Evolutionary conservation across 2,797 vertebrate genomes (phyloP).

Genomic region (Molothrus aeneus): DNA sequence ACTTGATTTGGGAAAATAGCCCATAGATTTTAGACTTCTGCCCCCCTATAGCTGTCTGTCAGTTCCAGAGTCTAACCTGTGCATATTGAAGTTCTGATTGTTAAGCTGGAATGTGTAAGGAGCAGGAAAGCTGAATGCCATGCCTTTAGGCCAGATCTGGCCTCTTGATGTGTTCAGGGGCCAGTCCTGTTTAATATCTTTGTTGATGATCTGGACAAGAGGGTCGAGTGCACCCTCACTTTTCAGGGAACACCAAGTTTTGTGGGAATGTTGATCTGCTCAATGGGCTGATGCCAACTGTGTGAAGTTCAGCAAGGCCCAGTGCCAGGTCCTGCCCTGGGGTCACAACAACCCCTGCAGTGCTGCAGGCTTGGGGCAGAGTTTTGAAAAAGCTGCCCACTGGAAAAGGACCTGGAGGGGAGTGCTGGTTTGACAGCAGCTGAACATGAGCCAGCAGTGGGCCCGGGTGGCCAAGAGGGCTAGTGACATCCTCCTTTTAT

Average conservation of each 20-base stretch:
- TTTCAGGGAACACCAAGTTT: not conserved
- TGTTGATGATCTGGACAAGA: not conserved
- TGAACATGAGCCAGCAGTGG: not conserved
- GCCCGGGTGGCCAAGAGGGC: not conserved
- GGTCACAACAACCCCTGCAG: not conserved
- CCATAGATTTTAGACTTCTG: not conserved
- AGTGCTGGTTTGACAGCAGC: not conserved
- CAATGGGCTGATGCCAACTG: fast-evolving
- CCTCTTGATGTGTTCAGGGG: not conserved
- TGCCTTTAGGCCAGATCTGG: not conserved
- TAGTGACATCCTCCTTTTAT: not conserved
- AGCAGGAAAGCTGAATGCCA: not conserved
- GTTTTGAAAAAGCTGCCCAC: not conserved
- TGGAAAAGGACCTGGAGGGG: not conserved
- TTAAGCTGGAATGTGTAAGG: not conserved
- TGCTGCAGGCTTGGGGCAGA: not conserved
- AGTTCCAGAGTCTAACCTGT: not conserved
- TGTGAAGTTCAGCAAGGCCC: not conserved
- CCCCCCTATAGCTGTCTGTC: not conserved
- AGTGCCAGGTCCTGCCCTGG: not conserved
- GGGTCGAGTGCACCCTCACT: fast-evolving
- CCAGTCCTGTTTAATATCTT: not conserved
- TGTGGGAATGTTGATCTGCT: not conserved
- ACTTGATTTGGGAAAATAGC: not conserved
- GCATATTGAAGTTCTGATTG: not conserved